Conservation (phyloP, 2,113 vertebrate genomes). For the Parus major region DNA sequence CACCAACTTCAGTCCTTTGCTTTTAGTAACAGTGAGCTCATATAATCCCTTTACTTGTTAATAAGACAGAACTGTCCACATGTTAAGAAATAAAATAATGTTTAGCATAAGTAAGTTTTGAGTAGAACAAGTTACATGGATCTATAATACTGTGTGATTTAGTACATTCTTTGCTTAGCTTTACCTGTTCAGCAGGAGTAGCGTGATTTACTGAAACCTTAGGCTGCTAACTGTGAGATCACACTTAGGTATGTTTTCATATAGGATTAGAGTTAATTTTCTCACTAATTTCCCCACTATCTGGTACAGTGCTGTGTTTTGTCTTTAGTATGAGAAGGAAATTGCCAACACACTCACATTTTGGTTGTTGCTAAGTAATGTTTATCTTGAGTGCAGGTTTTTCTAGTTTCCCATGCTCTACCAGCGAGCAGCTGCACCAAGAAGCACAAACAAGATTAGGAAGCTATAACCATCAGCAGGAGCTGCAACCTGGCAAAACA, state of each 20-base stretch:
- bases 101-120: not conserved
- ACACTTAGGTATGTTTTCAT: not conserved
- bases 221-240: not conserved
- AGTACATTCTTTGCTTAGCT: not conserved
- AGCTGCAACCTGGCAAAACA: not conserved
- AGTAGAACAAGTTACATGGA: not conserved
- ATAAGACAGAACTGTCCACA: not conserved
- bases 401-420: not conserved
- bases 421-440: not conserved
- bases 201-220: not conserved
- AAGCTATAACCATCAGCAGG: not conserved
- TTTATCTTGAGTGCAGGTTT: not conserved
- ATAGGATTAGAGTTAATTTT: not conserved
- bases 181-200: not conserved
- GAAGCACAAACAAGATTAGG: not conserved
- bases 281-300: not conserved
- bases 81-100: not conserved
- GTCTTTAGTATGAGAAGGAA: not conserved
- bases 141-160: no score
- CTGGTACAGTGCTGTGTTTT: not conserved
- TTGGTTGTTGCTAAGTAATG: not conserved
- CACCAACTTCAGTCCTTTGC: not conserved
- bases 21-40: not conserved
- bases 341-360: not conserved
- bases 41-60: not conserved